Evolutionary conservation across 2,797 vertebrate species (phyloP).

Genomic region (Cynodonichthys magdalenae): DNA sequence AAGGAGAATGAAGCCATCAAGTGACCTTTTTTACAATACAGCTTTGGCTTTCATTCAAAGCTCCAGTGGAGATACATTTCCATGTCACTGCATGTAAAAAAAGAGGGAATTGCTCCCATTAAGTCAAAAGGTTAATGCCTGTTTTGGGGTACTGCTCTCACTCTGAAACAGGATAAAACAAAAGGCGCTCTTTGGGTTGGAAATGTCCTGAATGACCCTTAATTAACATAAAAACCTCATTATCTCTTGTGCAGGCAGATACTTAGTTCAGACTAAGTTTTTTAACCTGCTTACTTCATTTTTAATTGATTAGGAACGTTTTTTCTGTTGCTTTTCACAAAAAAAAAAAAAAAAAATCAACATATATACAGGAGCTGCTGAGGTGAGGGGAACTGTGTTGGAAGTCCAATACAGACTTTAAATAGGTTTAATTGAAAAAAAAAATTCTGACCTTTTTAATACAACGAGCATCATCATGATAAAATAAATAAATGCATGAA

Average conservation of each 20-base stretch:
- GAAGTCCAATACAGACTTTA: background rate
- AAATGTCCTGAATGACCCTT: constrained; percentile 59
- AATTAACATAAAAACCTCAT: constrained; percentile 68
- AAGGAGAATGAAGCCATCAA: constrained; percentile 50
- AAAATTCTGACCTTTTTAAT: background rate
- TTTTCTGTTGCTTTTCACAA: too few relatives aligned
- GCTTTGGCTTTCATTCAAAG: constrained; percentile 46
- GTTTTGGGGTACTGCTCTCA: constrained; percentile 44
- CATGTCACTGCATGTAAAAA: constrained; percentile 68
- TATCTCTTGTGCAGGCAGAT: constrained; percentile 29
- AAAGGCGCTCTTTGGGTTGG: constrained; percentile 67
- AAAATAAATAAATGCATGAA: constrained; percentile 10
- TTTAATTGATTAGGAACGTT: background rate
- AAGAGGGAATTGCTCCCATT: constrained; percentile 60
- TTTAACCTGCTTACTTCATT: constrained; percentile 27
- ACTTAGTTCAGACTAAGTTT: constrained; percentile 46
- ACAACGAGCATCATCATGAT: background rate
- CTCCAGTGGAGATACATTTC: constrained; percentile 60
- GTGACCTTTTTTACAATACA: constrained; percentile 35
- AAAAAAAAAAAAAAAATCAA: background rate
- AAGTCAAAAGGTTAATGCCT: constrained; percentile 57
- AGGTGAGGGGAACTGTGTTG: too few relatives aligned
- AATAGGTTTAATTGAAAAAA: background rate
- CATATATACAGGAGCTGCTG: background rate
- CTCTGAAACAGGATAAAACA: constrained; percentile 58